Conservation (phyloP, 2,888 invertebrate species). For the Parnassius apollo region DNA sequence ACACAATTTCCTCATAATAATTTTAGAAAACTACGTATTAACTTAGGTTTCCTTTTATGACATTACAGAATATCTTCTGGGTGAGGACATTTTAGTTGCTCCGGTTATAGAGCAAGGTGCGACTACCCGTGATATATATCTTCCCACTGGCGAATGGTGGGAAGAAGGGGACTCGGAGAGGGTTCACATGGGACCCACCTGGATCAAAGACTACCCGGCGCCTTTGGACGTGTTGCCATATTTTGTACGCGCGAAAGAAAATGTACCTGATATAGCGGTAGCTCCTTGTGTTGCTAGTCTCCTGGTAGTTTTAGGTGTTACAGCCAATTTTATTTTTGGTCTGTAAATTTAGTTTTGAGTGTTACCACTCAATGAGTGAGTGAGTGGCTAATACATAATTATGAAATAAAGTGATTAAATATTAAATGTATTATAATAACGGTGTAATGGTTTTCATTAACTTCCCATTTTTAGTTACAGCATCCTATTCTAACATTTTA, state of each 20-base stretch:
- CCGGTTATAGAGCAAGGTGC: constrained; percentile 86
- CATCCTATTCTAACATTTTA: no score
- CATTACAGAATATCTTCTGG: constrained; percentile 87
- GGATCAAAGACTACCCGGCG: constrained; percentile 84
- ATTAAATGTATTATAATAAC: no score
- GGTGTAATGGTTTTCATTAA: no score
- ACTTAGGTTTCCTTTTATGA: neutral
- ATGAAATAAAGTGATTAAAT: no score
- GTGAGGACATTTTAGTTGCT: constrained; percentile 88
- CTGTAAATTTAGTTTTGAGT: neutral
- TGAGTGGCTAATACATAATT: no score
- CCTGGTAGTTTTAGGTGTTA: constrained; percentile 44
- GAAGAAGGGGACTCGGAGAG: constrained; percentile 78
- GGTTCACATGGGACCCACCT: constrained; percentile 79
- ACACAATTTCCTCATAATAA: no score
- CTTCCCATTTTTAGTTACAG: no score
- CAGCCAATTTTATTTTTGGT: constrained; percentile 33
- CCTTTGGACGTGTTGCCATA: constrained; percentile 86
- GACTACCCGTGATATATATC: constrained; percentile 84
- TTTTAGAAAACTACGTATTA: no score
- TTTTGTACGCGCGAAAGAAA: constrained; percentile 69
- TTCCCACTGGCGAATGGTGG: constrained; percentile 88
- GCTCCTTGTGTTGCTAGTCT: constrained; percentile 37
- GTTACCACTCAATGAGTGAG: no score
- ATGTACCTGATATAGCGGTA: constrained; percentile 32